Base-by-base conservation (phyloP, 2,113 vertebrate species). In the Tauraco erythrolophus region DNA sequence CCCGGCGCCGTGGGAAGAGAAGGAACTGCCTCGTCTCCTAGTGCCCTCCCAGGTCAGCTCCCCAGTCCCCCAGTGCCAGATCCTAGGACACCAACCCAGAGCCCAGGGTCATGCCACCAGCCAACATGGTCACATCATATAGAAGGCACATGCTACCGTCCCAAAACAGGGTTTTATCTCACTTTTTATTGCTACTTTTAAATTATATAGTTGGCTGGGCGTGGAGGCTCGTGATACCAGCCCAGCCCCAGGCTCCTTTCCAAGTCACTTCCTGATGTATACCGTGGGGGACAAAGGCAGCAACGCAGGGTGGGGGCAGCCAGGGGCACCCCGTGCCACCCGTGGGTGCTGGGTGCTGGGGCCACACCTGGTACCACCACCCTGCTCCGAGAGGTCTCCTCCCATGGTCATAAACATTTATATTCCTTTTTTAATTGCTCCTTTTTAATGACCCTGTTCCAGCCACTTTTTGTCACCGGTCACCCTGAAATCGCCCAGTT, bases 21-120 rank as follows among this genome's bases (percentile, higher is more conserved):
- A 46, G 19, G 50, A 62, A 50, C 45, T 97, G 95, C 48, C 22
- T 68, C 0, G 0, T 97, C 69, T 93, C 85, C 56, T 98, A 97
- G 54, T 57, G 45, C 5, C 4, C 2, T 7, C 37, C 62, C 5
- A 2, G 24, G 10, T 2, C 4, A 0, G 37, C 9, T 48, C 10
- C 6, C 9, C 0, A 0, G 0, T 5, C 15, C 16, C 15, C 33
- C 35, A 3, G 19, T 1, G 2, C 66, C 4, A 1, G 19, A 27
- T 31, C 33, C 56, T 3, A 1, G 15, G 76, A 4, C 53, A 64
- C 23, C 18, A 27, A 8, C 16, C n/a, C 51, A 3, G 3, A 8
- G 45, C 31, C 21, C 14, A 1, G 18, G 10, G 3, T 41, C 41
- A 75, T 51, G 39, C 65, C 50, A 1, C 43, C 0, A 0, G 7